Percentiles rank a stretch among this genome's conserved stretches.
phyloP scores from a whole-genome alignment of 2,113 vertebrate genomes.

The Syrmaticus mikado region DNA sequence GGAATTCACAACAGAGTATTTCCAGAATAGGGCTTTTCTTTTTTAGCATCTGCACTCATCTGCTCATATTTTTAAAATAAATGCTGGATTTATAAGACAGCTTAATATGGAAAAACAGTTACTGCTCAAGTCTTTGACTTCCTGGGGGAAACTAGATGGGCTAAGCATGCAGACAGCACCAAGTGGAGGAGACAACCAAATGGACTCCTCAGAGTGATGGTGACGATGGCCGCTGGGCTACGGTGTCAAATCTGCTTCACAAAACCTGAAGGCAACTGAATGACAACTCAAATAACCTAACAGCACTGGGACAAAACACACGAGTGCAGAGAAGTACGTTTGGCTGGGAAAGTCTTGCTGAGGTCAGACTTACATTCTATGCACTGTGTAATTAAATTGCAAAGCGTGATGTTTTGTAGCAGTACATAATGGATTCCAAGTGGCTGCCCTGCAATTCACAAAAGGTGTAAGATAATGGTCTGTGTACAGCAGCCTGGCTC shows the following conservation, averaged over 20 bases:
- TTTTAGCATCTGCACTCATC: neutral
- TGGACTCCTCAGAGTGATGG: neutral
- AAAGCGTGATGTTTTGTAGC: neutral
- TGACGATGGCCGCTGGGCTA: neutral
- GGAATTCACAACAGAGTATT: neutral
- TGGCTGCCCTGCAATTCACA: neutral
- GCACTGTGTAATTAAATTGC: neutral
- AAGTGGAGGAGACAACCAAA: neutral
- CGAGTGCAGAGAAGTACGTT: neutral
- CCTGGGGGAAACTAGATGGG: neutral
- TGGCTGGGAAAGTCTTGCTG: neutral
- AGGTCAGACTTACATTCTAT: neutral
- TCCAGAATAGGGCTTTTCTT: neutral
- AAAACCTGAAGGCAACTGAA: neutral
- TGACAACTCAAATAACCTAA: neutral
- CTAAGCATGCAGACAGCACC: neutral
- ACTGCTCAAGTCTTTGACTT: neutral
- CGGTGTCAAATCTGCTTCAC: neutral
- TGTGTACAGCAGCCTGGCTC: neutral
- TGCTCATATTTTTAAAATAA: neutral
- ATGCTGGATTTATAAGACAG: neutral
- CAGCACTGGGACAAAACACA: neutral
- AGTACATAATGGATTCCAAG: neutral
- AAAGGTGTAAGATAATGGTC: neutral
- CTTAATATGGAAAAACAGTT: neutral